phyloP scores from a whole-genome alignment of 2,888 invertebrate species.

The Leucophenga montana region DNA sequence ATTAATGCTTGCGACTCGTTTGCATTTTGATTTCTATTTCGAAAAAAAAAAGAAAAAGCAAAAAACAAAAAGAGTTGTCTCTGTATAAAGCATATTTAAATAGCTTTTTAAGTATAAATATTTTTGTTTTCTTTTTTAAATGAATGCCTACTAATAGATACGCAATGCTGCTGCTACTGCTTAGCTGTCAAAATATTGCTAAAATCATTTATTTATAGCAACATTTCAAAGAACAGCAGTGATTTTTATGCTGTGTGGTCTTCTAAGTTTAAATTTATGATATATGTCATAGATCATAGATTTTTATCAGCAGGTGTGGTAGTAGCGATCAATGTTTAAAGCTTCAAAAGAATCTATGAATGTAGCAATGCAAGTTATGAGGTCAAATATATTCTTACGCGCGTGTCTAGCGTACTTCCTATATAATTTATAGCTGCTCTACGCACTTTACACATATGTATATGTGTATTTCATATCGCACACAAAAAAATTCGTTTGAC shows the following conservation, averaged over 20 bases:
- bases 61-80: too few species aligned
- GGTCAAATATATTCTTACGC: too few species aligned
- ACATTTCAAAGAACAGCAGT: background rate
- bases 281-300: background rate
- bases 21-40: slow-evolving; percentile 2
- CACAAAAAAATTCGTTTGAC: too few species aligned
- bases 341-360: too few species aligned
- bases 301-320: background rate
- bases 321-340: background rate
- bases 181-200: slow-evolving; percentile 1
- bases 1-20: slow-evolving; percentile 12
- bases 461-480: too few species aligned
- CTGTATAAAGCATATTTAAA: too few species aligned
- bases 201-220: background rate
- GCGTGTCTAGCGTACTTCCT: too few species aligned
- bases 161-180: background rate
- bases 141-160: too few species aligned
- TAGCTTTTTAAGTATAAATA: background rate
- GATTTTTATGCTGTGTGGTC: background rate
- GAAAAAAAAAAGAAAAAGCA: too few species aligned
- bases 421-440: too few species aligned
- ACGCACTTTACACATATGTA: too few species aligned
- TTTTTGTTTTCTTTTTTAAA: background rate
- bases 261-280: background rate
- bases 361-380: too few species aligned